Conservation (phyloP, 30 jellyfish, hydroid and myxozoan genomes). For the Aurelia aurita complex sp. Pacific region DNA sequence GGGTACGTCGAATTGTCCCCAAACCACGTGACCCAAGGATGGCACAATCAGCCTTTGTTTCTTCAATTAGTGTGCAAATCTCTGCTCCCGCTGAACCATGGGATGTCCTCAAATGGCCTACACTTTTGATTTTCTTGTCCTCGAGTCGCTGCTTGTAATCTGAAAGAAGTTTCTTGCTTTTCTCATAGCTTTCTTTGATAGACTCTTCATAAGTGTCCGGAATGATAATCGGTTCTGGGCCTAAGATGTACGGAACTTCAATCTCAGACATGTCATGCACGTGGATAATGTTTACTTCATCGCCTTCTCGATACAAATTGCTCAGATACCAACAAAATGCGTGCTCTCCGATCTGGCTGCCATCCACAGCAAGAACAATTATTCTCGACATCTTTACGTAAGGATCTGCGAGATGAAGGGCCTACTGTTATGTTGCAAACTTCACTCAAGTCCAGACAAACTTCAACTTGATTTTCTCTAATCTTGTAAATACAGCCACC, state of each 20-base stretch:
- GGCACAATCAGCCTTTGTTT: constrained; percentile 64
- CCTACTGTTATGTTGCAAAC: background rate
- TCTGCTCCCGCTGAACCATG: constrained; percentile 83
- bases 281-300: constrained; percentile 63
- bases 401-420: background rate
- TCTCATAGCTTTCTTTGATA: constrained; percentile 66
- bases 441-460: too few species aligned
- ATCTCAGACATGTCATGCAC: constrained; percentile 82
- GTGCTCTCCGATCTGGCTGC: constrained; percentile 69
- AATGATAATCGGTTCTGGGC: constrained; percentile 78
- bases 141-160: constrained; percentile 62
- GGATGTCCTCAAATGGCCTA: constrained; percentile 67
- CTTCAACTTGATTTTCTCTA: too few species aligned
- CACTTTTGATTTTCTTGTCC: constrained; percentile 67
- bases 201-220: constrained; percentile 72
- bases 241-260: constrained; percentile 63
- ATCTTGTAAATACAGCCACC: too few species aligned
- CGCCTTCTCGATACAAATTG: constrained; percentile 70
- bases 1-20: constrained; percentile 81
- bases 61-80: constrained; percentile 73
- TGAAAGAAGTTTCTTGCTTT: constrained; percentile 57
- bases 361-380: constrained; percentile 77
- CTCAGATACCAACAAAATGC: constrained; percentile 87
- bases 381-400: constrained; percentile 46
- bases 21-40: constrained; percentile 92